Conservation (phyloP, 1,140 invertebrate species). For the Geopemphigus sp. region DNA sequence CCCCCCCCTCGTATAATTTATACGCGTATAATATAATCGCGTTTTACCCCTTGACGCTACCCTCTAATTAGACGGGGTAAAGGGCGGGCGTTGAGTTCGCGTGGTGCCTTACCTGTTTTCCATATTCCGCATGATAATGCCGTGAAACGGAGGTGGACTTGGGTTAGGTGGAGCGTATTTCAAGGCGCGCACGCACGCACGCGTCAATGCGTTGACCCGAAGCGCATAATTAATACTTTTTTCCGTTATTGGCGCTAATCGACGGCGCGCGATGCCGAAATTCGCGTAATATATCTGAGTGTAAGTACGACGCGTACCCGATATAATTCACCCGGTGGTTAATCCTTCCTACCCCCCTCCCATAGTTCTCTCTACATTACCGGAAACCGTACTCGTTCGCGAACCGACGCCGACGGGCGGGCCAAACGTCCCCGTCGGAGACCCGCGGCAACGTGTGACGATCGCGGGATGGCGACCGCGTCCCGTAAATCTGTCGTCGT, state of each 20-base stretch:
- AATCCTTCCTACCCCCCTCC: too few relatives aligned
- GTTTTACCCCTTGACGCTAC: slow-evolving; percentile 3
- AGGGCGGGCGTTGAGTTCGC: not conserved
- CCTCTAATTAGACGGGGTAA: slow-evolving; percentile 24
- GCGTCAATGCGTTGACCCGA: not conserved
- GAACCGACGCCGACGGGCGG: too few relatives aligned
- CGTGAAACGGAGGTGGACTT: not conserved
- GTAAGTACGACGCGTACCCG: too few relatives aligned
- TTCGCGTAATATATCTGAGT: too few relatives aligned
- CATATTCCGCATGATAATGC: slow-evolving; percentile 24
- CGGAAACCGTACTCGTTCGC: too few relatives aligned
- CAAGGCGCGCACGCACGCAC: too few relatives aligned
- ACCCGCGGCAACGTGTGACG: not conserved
- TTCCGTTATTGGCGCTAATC: not conserved
- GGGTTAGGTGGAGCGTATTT: too few relatives aligned
- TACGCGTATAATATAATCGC: too few relatives aligned
- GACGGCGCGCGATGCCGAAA: not conserved
- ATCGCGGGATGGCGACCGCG: not conserved
- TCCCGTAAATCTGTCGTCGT: slow-evolving; percentile 7
- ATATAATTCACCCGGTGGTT: too few relatives aligned
- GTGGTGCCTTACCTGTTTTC: slow-evolving; percentile 33
- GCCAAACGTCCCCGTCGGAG: too few relatives aligned
- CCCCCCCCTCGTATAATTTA: too few relatives aligned
- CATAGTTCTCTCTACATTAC: too few relatives aligned
- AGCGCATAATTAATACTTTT: not conserved